A percentile compares a stretch with the other conserved stretches of the same genome.
These are phyloP conservation scores for Pollimyrus isidori DNA, from an alignment of 2,113 vertebrate species.

Conservation along the genomic window DNA sequence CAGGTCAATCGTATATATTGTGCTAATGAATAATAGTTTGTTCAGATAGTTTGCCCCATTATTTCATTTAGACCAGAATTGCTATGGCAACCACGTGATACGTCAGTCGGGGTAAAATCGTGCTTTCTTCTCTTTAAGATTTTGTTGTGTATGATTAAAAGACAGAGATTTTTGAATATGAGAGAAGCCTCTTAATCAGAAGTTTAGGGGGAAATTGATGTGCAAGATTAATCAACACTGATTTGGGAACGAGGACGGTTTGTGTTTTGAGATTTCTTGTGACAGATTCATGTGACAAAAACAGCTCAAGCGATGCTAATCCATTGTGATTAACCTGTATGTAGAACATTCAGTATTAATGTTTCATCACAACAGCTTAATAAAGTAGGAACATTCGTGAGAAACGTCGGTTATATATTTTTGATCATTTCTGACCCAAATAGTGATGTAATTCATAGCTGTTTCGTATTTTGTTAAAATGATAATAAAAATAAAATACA, in stretches of 20 bases:
- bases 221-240: not conserved
- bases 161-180: not conserved
- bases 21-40: not conserved
- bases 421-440: slow-evolving; percentile 47
- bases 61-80: not conserved
- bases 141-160: not conserved
- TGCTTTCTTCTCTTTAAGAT: not conserved
- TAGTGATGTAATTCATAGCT: slow-evolving; percentile 46
- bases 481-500: slow-evolving; percentile 45
- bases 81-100: not conserved
- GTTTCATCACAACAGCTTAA: not conserved
- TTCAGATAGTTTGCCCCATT: not conserved
- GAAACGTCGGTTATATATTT: not conserved
- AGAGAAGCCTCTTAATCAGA: not conserved
- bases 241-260: not conserved
- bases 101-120: not conserved
- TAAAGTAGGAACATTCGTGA: not conserved
- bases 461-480: slow-evolving; percentile 43
- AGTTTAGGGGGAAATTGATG: too few species aligned
- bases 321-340: not conserved
- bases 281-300: not conserved
- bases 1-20: not conserved
- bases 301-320: not conserved
- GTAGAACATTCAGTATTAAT: not conserved
- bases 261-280: not conserved